These are phyloP conservation scores for Drosophila arizonae DNA, from an alignment of 1,140 invertebrate genomes.

Conservation along the genomic window DNA sequence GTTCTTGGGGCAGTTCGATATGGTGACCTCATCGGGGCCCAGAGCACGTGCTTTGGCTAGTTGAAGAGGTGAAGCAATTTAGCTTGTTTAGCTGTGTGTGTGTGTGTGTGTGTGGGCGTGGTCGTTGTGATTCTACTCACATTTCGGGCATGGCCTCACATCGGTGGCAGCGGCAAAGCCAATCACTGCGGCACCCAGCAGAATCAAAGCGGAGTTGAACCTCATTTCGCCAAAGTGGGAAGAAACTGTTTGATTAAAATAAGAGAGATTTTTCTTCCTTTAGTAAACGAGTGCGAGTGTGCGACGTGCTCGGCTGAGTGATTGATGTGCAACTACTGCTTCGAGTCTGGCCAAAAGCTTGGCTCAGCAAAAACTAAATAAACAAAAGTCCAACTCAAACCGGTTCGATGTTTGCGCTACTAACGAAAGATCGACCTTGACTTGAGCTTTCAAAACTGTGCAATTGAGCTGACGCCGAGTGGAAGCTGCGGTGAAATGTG, in stretches of 20 bases:
- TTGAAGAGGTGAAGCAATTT: neutral
- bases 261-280: constrained; percentile 11
- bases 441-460: constrained; percentile 30
- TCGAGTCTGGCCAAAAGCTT: constrained; percentile 28
- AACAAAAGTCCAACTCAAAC: constrained; percentile 30
- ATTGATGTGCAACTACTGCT: constrained; percentile 49
- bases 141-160: constrained; percentile 80
- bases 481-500: constrained; percentile 1
- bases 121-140: constrained; percentile 42
- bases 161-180: constrained; percentile 66
- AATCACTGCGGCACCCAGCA: constrained; percentile 51
- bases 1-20: constrained; percentile 85
- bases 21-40: constrained; percentile 82
- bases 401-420: constrained; percentile 43
- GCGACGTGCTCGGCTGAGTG: constrained; percentile 28
- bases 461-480: constrained; percentile 21
- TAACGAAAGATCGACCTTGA: constrained; percentile 68
- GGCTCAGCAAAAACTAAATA: constrained; percentile 21
- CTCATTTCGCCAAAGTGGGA: constrained; percentile 45
- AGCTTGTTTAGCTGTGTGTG: too few relatives aligned
- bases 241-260: constrained; percentile 8
- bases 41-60: constrained; percentile 65
- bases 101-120: neutral
- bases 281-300: constrained; percentile 21
- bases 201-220: constrained; percentile 40